Evolutionary conservation across 1,140 invertebrate species (phyloP).

Genomic region (Pseudomyrmex pallidus): DNA sequence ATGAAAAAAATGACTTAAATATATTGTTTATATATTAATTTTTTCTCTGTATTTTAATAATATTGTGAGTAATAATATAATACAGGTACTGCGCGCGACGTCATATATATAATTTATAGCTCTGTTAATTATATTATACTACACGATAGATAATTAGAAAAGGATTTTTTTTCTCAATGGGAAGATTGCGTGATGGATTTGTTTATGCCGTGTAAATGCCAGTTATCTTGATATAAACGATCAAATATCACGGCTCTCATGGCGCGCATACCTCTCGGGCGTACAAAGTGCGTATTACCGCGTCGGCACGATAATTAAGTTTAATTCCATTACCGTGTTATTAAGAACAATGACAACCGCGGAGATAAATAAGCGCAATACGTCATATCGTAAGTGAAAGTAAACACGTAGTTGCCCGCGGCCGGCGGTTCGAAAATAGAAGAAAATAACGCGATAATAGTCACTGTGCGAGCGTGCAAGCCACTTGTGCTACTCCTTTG

Average conservation of each 20-base stretch:
- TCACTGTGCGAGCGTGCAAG: constrained; percentile 25
- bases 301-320: constrained; percentile 44
- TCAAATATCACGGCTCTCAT: not conserved
- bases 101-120: not conserved
- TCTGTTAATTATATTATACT: constrained; percentile 14
- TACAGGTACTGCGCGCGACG: not conserved
- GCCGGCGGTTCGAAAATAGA: constrained; percentile 41
- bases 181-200: not conserved
- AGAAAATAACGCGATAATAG: constrained; percentile 53
- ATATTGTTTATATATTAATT: not conserved
- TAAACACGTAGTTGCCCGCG: constrained; percentile 38
- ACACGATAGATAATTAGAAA: constrained; percentile 19
- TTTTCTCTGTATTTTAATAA: not conserved
- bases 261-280: not conserved
- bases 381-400: constrained; percentile 51
- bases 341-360: constrained; percentile 51
- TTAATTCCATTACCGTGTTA: constrained; percentile 49
- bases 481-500: constrained; percentile 44
- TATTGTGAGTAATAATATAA: not conserved
- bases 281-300: constrained; percentile 26
- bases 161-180: not conserved
- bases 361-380: constrained; percentile 51
- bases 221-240: constrained; percentile 35
- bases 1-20: too few species aligned
- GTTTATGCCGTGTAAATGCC: constrained; percentile 22